Conservation (phyloP, 2,113 vertebrate species). For the Tor tambroides region DNA sequence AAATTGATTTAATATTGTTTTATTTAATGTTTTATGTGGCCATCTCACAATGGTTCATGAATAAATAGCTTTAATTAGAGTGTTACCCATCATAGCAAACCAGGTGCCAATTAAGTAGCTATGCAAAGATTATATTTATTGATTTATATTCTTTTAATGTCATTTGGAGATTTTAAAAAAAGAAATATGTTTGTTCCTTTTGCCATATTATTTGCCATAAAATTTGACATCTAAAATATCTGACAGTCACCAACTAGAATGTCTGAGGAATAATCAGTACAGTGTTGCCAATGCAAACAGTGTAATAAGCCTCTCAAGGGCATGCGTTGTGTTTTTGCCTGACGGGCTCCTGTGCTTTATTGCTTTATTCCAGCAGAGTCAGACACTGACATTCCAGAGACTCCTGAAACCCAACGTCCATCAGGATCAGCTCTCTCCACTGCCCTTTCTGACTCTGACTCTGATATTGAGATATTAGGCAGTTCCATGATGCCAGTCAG, state of each 20-base stretch:
- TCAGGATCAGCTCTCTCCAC: constrained; percentile 64
- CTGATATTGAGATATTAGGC: constrained; percentile 60
- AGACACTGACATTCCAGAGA: constrained; percentile 76
- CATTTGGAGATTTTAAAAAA: neutral
- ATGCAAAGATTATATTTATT: neutral
- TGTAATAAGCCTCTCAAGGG: neutral
- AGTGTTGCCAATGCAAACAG: neutral
- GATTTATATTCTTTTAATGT: neutral
- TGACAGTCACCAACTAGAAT: neutral
- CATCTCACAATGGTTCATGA: neutral
- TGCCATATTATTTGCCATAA: neutral
- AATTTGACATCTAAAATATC: neutral
- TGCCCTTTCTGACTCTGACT: constrained; percentile 67
- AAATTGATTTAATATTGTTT: neutral
- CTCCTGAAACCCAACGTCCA: constrained; percentile 78
- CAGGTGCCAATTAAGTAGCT: neutral
- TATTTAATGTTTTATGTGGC: neutral
- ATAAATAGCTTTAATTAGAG: neutral
- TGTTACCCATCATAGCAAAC: neutral
- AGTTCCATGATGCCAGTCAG: constrained; percentile 48
- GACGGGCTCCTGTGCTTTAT: neutral
- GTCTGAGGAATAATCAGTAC: neutral
- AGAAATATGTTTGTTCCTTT: too few relatives aligned
- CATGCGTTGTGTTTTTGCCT: neutral
- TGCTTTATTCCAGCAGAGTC: constrained; percentile 26